Evolutionary conservation across 2,113 vertebrate genomes (phyloP).

Genomic region (crab-eating macaque (Macaca fascicularis)): T2T-MFA8v1.1 NC_088391.1:33665501-33666000

Average conservation of each 20-base stretch:
- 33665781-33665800: background rate
- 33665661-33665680: background rate
- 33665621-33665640: background rate
- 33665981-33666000: background rate
- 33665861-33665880: background rate
- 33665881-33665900: background rate
- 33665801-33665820: background rate
- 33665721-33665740: background rate
- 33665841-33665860: background rate
- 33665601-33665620: conserved; percentile 32
- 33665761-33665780: background rate
- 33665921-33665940: background rate
- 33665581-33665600: background rate
- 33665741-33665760: background rate
- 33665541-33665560: background rate
- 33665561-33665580: background rate
- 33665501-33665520: conserved; percentile 32
- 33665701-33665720: background rate
- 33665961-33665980: background rate
- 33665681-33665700: background rate
- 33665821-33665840: background rate
- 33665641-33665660: background rate
- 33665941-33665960: background rate
- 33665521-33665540: conserved; percentile 31
- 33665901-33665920: background rate